Base-by-base conservation (phyloP, 1,140 invertebrate species). In the Hormaphis cornu region DNA sequence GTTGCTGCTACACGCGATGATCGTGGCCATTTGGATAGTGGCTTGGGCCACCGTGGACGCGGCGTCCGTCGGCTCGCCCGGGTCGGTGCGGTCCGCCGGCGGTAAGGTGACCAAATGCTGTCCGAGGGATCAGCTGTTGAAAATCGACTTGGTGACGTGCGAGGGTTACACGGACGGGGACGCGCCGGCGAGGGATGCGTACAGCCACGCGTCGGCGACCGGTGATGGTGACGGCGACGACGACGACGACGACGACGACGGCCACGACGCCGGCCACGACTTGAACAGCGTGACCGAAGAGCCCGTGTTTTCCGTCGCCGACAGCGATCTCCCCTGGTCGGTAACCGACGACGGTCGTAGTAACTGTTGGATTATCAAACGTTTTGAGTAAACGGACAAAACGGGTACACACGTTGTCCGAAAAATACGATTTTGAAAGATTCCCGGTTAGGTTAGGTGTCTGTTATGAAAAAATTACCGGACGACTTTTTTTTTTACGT, bases 41-140 rank as follows among this genome's bases (percentile, higher is more conserved):
- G 42, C 59, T 26, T 63, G 59, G 42, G 6, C 28, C n/a, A n/a
- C 4, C 6, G 24, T 4, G 16, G 7, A 7, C 8, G 2, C 37
- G 16, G 20, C 12, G 10, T 16, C 5, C 18, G 8, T 1, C n/a
- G 3, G n/a, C n/a, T n/a, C n/a, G n/a, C n/a, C n/a, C n/a, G n/a
- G n/a, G n/a, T n/a, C n/a, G n/a, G n/a, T n/a, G n/a, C n/a, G n/a
- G n/a, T n/a, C 1, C 16, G n/a, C 18, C 40, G 58, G 8, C 10
- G 58, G 3, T 9, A 66, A 66, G 28, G 61, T 66, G 18, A 66
- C 6, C 6, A 66, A 66, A 66, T 66, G 61, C 26, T 66, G 61
- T 66, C 61, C 61, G 10, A 50, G 61, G 16, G 61, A 66, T 22
- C 48, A 22, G 28, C 33, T 66, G 10, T 14, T 66, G 18, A 48